phyloP scores from a whole-genome alignment of 2,888 invertebrate species.

The Scaptomyza caliginosa region DNA sequence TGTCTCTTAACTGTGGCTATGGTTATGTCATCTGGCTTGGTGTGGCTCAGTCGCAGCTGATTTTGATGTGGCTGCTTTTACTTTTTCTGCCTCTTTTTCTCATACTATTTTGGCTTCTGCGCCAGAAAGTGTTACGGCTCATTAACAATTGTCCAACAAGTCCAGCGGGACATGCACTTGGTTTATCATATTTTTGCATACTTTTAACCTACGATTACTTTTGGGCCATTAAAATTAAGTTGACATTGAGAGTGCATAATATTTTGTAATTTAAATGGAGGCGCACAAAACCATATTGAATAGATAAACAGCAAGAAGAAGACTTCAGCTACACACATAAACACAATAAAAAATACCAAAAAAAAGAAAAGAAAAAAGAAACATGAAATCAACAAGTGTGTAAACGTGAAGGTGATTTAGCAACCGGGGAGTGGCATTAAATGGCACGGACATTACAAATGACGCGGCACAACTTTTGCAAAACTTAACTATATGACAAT shows the following conservation, averaged over 20 bases:
- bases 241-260: slow-evolving; percentile 12
- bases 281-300: slow-evolving; percentile 1
- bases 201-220: slow-evolving; percentile 3
- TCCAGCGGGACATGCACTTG: not conserved
- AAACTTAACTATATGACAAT: not conserved
- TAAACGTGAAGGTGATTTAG: slow-evolving; percentile 14
- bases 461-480: slow-evolving; percentile 21
- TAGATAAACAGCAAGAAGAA: not conserved
- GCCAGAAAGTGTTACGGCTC: not conserved
- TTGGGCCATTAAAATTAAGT: slow-evolving; percentile 2
- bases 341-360: not conserved
- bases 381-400: slow-evolving; percentile 12
- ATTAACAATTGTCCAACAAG: slow-evolving; percentile 15
- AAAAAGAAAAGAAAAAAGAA: too few species aligned
- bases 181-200: slow-evolving; percentile 6
- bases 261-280: slow-evolving; percentile 15
- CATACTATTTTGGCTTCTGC: not conserved
- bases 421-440: slow-evolving; percentile 28
- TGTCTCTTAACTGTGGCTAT: not conserved
- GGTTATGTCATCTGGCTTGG: slow-evolving; percentile 43
- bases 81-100: slow-evolving; percentile 10
- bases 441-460: slow-evolving; percentile 11
- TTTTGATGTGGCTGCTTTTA: slow-evolving; percentile 41
- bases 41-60: slow-evolving; percentile 27
- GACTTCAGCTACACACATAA: not conserved